phyloP scores from a whole-genome alignment of 2,888 invertebrate species.

The Dryocosmus kuriphilus region DNA sequence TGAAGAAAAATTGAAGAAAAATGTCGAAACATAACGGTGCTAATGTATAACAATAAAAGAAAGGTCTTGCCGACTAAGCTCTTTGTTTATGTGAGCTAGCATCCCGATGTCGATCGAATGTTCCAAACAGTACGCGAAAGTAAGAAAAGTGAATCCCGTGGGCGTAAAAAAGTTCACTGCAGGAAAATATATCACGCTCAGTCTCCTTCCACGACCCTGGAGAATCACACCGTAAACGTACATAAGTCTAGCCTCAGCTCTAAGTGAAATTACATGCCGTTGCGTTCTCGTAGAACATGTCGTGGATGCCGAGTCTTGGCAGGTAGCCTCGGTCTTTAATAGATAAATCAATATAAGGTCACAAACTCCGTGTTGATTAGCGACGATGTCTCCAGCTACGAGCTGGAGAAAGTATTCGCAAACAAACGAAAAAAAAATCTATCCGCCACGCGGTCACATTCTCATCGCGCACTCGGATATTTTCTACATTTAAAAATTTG shows the following conservation, averaged over 20 bases:
- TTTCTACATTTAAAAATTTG: no score
- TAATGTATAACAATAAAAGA: conserved; percentile 24
- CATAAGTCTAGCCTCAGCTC: conserved; percentile 56
- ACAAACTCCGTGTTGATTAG: conserved; percentile 64
- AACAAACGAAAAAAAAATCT: not conserved
- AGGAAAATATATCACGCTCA: conserved; percentile 57
- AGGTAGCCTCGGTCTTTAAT: conserved; percentile 56
- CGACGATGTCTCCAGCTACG: conserved; percentile 63
- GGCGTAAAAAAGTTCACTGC: conserved; percentile 53
- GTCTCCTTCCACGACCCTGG: conserved; percentile 49
- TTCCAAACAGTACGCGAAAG: conserved; percentile 47
- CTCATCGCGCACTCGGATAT: no score
- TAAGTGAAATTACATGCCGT: conserved; percentile 65
- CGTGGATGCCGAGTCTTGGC: conserved; percentile 59
- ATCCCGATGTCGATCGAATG: conserved; percentile 43
- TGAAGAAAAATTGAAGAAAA: not conserved
- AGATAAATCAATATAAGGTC: conserved; percentile 61
- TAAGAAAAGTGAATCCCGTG: conserved; percentile 60
- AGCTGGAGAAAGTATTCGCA: conserved; percentile 33
- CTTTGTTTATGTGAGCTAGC: conserved; percentile 34
- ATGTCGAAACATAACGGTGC: conserved; percentile 27
- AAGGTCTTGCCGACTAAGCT: conserved; percentile 34
- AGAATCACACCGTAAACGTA: conserved; percentile 64
- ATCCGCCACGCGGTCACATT: no score
- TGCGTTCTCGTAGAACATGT: conserved; percentile 40